Base-by-base conservation (phyloP, 2,888 invertebrate genomes). In the Heliconius sara region DNA sequence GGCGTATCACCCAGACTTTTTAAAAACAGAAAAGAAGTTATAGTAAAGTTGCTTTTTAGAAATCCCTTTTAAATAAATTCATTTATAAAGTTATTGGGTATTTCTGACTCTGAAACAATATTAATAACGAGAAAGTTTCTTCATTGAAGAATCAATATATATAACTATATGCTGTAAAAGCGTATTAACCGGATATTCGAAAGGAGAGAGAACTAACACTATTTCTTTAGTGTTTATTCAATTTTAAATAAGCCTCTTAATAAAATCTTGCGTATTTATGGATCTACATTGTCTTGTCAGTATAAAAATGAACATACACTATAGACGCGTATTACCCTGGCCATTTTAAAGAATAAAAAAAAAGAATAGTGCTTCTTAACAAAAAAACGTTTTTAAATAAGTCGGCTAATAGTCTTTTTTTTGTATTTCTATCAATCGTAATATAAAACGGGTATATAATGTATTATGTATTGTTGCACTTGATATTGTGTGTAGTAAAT, bases 391-490 rank as follows among this genome's bases (percentile, higher is more conserved):
- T 70, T 43, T 70, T 19, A 25, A 70, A 70, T 43, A 43, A 60
- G 73, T 72, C 57, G 57, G 10, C 7, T 34, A n/a, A 16, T 16
- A 73, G n/a, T 57, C 12, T 57, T 52, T 72, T 27, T 34, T 72
- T 34, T 34, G 72, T 72, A 57, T 72, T 72, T 34, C 19, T 34
- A 57, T 73, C n/a, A 22, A 73, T 39, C 87, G 86, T 85, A 87
- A 86, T 85, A 83, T 79, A 80, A 88, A 89, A 89, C 89, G 89
- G 90, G 90, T 89, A 88, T 85, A 88, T 80, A 88, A 89, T 86
- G 90, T 93, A 92, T 92, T 91, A 91, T 89, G 88, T 88, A 82
- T 82, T 79, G 79, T 81, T 78, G 81, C 81, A 82, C 79, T 78
- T 79, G 76, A 78, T 73, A 78, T 83, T 81, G 80, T 88, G 83